These are phyloP conservation scores for Tetragnatha montana DNA, from an alignment of 2,888 invertebrate species.

Conservation along the genomic window DNA sequence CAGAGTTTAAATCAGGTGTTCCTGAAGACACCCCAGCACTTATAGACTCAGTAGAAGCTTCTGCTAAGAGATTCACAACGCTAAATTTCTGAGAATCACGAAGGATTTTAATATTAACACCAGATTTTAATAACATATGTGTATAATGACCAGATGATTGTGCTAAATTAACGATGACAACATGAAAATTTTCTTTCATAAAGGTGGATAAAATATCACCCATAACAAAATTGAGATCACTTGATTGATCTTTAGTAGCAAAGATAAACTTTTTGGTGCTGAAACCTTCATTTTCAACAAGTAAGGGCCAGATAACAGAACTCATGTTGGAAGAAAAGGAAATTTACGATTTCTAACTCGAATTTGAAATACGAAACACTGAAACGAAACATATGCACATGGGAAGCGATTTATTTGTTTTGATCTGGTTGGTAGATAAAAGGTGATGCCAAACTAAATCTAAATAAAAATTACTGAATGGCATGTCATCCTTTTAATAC, in stretches of 20 bases:
- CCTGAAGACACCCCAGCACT: not conserved
- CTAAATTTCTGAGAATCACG: conserved; percentile 25
- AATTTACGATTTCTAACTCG: not conserved
- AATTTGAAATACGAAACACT: not conserved
- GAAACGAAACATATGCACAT: not conserved
- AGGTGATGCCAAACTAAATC: not conserved
- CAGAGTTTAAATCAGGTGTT: not conserved
- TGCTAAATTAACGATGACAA: conserved; percentile 57
- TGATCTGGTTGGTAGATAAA: not conserved
- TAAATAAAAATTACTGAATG: too few species aligned
- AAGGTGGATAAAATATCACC: conserved; percentile 42
- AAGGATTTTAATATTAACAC: conserved; percentile 46
- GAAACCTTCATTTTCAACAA: conserved; percentile 5
- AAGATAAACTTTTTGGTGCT: conserved; percentile 31
- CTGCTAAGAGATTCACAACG: conserved; percentile 30
- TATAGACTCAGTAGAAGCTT: not conserved
- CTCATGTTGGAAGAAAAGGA: not conserved
- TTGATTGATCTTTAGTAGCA: conserved; percentile 52
- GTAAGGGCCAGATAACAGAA: conserved; percentile 3
- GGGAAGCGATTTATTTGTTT: not conserved
- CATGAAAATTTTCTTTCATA: conserved; percentile 32
- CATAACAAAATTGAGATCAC: conserved; percentile 55
- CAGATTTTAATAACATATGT: conserved; percentile 44
- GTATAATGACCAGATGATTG: conserved; percentile 57
- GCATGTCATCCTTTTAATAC: too few species aligned